Evolutionary conservation across 2,888 invertebrate genomes (phyloP), one percentile per base, ranked within the genome.

Genomic region (Lysandra bellargus): DNA sequence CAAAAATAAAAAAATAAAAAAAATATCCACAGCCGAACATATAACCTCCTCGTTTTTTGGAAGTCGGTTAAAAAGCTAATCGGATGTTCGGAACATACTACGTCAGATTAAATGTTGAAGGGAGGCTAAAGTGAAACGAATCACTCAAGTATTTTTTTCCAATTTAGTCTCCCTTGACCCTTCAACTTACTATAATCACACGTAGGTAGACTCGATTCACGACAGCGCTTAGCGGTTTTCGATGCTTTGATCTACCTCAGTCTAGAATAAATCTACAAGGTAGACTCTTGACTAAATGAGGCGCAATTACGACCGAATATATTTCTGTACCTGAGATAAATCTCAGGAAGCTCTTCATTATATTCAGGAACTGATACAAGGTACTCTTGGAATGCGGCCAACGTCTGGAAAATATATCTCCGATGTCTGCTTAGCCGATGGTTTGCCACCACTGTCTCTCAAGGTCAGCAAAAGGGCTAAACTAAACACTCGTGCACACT

Each of bases 331-430:
- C 44, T 78, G n/a, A 76, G 53, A 80, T 72, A 80, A 78, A 80
- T 80, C 64, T 78, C 60, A 23, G 69, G 78, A 72, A 80, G 64
- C 40, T 78, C 78, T 80, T 76, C 78, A 78, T 80, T 80, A 78
- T 78, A 78, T 44, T 74, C 40, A 74, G 74, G 44, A 44, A 74
- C 74, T 73, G 74, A 44, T 44, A 74, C 44, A 74, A 44, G 44
- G 74, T 74, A 74, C 44, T 4, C 44, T 74, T 74, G 74, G 74
- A 74, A 44, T 74, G 74, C 40, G 40, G 74, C 74, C 74, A 74
- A 44, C 23, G 44, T 74, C 74, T 74, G 74, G 44, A 74, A 44
- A n/a, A 74, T 74, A 74, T 74, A 74, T 74, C 73, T 40, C 23
- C 74, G 44, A 74, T 74, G 44, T 74, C 44, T 44, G n/a, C 44